Conservation (phyloP, 2,797 vertebrate species). For the Discoglossus pictus region DNA sequence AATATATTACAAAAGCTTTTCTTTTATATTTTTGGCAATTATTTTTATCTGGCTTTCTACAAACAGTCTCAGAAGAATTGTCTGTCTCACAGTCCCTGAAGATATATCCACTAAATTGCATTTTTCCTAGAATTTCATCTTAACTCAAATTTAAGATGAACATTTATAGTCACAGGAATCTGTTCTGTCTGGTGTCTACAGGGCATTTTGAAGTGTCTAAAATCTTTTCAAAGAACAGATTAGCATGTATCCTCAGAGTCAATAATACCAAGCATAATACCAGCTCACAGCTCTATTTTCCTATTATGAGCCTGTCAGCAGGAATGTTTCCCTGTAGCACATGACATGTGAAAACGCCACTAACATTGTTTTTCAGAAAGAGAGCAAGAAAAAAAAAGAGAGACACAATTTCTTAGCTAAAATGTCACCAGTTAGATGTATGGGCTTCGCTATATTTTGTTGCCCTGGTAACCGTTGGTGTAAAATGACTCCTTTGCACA, state of each 20-base stretch:
- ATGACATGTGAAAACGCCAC: constrained; percentile 80
- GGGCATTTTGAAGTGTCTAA: constrained; percentile 71
- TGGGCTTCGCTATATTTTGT: constrained; percentile 79
- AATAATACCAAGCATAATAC: constrained; percentile 64
- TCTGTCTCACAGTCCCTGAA: constrained; percentile 4
- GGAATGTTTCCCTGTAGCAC: constrained; percentile 77
- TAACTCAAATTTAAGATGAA: constrained; percentile 44
- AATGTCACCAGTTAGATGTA: constrained; percentile 84
- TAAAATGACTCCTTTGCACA: constrained; percentile 83
- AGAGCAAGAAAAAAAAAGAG: constrained; percentile 71
- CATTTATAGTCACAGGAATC: constrained; percentile 54
- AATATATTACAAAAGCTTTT: no score
- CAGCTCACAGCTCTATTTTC: constrained; percentile 78
- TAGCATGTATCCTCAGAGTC: constrained; percentile 80
- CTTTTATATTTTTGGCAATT: not conserved
- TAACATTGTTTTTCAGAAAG: constrained; percentile 81
- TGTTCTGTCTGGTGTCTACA: constrained; percentile 62
- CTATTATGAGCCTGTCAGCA: constrained; percentile 79
- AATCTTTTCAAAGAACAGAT: constrained; percentile 74
- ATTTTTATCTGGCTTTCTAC: not conserved
- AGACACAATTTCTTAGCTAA: constrained; percentile 82
- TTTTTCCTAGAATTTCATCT: constrained; percentile 43
- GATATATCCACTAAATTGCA: constrained; percentile 28
- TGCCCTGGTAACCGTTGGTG: constrained; percentile 80
- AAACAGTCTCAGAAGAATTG: constrained; percentile 7